Base-by-base conservation (phyloP, 2,888 invertebrate species). In the Tenodera sinensis region DNA sequence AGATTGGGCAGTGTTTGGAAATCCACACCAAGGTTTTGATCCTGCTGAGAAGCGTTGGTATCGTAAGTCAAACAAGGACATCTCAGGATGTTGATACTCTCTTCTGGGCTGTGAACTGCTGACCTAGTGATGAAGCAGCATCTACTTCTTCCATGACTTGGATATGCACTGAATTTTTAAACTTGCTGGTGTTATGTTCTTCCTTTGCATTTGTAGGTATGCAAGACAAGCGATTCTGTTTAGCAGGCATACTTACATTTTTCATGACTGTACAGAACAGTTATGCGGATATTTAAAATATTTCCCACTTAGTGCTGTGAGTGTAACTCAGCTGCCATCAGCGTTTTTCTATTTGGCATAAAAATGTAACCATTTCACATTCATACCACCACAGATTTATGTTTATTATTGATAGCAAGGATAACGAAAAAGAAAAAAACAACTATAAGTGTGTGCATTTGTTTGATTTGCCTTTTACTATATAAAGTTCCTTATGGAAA, bases 1-100 rank as follows among this genome's bases (percentile, higher is more conserved):
- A 7, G 89, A 91, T 25, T 95, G 95, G 95, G 95, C 95, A 25
- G 93, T 94, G 82, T 94, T 93, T 91, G 95, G 95, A 9, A 92
- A 94, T 9, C 90, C 90, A 34, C 94, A 95, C 91, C 92, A 92
- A 91, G 95, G 95, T 14, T 95, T 95, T 92, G 95, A 95, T 92
- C 95, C 95, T 2, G 91, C 91, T n/a, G 95, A 95, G 91, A 94
- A 93, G 0, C 92, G 95, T 47, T 93, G 93, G 92, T 91, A 91
- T 90, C 91, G 92, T 89, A 92, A 93, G 91, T 92, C 92, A 90
- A 54, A 47, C 8, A 93, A 93, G 90, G 92, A 93, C 89, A 92
- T 93, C 83, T 92, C 92, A 88, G 93, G 93, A 15, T 93, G 93
- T 88, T 93, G 91, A 91, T 88, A 34, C 28, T 27, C 8, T 15